Evolutionary conservation across 2,113 vertebrate genomes (phyloP).

Genomic region (Nesogale talazaci): DNA sequence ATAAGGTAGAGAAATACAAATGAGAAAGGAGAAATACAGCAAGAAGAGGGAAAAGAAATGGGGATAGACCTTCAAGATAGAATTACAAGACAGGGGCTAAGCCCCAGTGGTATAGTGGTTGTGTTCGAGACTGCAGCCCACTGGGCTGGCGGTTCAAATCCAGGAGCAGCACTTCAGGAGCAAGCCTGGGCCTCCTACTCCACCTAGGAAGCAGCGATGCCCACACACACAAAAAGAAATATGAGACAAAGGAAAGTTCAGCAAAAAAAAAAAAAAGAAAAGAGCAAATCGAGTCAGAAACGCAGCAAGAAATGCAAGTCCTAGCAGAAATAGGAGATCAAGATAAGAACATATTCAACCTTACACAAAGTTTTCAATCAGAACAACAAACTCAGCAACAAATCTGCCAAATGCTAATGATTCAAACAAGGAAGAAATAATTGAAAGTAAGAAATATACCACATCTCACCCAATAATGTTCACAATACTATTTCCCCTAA

Average conservation of each 20-base stretch:
- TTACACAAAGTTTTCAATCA: conserved; percentile 63
- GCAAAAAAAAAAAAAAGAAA: conserved; percentile 14
- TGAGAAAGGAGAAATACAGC: conserved; percentile 58
- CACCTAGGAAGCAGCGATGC: too few relatives aligned
- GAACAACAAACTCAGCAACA: conserved; percentile 75
- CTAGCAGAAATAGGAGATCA: conserved; percentile 50
- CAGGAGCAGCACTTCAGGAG: too few relatives aligned
- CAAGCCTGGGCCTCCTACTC: too few relatives aligned
- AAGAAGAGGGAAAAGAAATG: background rate
- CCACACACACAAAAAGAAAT: too few relatives aligned
- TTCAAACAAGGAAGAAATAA: conserved; percentile 67
- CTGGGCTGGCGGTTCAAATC: too few relatives aligned
- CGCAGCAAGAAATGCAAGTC: conserved; percentile 71
- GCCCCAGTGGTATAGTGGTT: too few relatives aligned
- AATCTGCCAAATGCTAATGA: conserved; percentile 79
- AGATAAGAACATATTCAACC: conserved; percentile 46
- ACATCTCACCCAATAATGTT: conserved; percentile 51
- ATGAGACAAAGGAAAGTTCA: conserved; percentile 73
- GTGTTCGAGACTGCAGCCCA: too few relatives aligned
- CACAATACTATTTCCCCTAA: conserved; percentile 59
- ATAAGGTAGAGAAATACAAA: conserved; percentile 60
- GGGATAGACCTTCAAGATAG: background rate
- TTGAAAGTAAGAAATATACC: conserved; percentile 47
- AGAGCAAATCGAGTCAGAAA: conserved; percentile 61
- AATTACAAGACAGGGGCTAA: conserved; percentile 65